Evolutionary conservation across 2,113 vertebrate species (phyloP), one percentile per base, ranked within the genome.

Genomic region (Lepus timidus): DNA sequence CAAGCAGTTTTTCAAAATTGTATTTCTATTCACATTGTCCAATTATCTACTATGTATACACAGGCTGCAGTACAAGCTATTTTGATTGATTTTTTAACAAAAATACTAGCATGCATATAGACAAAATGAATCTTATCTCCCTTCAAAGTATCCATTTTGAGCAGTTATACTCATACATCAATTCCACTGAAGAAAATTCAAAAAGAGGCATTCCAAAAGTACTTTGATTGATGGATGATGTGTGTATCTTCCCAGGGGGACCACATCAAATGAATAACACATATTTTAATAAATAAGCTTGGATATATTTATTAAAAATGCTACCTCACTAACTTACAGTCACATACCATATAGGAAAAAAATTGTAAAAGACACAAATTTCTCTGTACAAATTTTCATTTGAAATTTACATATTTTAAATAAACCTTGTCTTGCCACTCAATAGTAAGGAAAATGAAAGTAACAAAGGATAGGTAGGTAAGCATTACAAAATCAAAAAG

Each of bases 41-140:
- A 93, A 96, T 95, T 94, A 96, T 78, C 96, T 90, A 89, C 19
- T 91, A 86, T 68, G 62, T 85, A 51, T 52, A 96, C 22, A 90
- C 64, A 82, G 51, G 33, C 29, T 75, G 17, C 4, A 79, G 67
- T 75, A 70, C n/a, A 88, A 92, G 52, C 61, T 85, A 91, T 76
- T 96, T 84, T 87, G 80, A 91, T 27, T 76, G 49, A 67, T 27
- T 91, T 75, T 96, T 55, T 44, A 95, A 91, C 27, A 95, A 94
- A 96, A 94, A 93, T 74, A 65, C 27, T 70, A 87, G 29, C 75
- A 91, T 2, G 31, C 44, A 78, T 39, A 89, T 61, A 84, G 5
- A 78, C 31, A 94, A 93, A 87, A 93, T 81, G 13, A 93, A 97
- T 70, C 76, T 70, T 93, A 52, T 71, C 85, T 92, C 92, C 49